Evolutionary conservation across 2,888 invertebrate species (phyloP).

Genomic region (Troides aeacus): DNA sequence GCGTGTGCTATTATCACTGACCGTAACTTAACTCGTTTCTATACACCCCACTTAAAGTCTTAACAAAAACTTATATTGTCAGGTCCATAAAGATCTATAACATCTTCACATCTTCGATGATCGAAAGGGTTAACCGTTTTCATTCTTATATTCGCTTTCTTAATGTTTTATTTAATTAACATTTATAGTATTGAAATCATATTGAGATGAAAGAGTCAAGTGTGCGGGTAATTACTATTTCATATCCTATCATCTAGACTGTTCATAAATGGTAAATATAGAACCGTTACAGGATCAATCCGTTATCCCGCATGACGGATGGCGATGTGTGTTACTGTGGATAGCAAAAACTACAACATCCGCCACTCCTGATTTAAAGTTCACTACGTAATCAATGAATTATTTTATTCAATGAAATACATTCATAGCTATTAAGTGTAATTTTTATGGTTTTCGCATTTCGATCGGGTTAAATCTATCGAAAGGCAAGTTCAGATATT

Average conservation of each 20-base stretch:
- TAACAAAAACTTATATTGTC: neutral
- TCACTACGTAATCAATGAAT: constrained; percentile 15
- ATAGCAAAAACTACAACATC: constrained; percentile 21
- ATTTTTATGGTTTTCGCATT: neutral
- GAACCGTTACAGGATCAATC: constrained; percentile 29
- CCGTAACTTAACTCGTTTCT: constrained; percentile 39
- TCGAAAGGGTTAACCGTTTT: neutral
- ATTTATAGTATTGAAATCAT: neutral
- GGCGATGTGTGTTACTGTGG: constrained; percentile 20
- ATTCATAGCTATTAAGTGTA: neutral
- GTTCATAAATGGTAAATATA: constrained; percentile 24
- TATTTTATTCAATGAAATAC: neutral
- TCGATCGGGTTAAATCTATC: too few relatives aligned
- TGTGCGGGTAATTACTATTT: constrained; percentile 1
- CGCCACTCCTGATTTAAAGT: constrained; percentile 6
- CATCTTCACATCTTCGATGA: neutral
- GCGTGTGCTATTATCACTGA: constrained; percentile 43
- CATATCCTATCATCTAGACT: constrained; percentile 12
- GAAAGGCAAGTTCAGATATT: too few relatives aligned
- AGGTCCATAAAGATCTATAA: neutral
- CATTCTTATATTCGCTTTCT: neutral
- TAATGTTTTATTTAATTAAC: neutral
- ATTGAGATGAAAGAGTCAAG: neutral
- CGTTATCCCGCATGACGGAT: constrained; percentile 25
- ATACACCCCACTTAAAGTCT: constrained; percentile 29